Evolutionary conservation across 2,888 invertebrate genomes (phyloP), one percentile per base, ranked within the genome.

Genomic region (Torymus auratus): DNA sequence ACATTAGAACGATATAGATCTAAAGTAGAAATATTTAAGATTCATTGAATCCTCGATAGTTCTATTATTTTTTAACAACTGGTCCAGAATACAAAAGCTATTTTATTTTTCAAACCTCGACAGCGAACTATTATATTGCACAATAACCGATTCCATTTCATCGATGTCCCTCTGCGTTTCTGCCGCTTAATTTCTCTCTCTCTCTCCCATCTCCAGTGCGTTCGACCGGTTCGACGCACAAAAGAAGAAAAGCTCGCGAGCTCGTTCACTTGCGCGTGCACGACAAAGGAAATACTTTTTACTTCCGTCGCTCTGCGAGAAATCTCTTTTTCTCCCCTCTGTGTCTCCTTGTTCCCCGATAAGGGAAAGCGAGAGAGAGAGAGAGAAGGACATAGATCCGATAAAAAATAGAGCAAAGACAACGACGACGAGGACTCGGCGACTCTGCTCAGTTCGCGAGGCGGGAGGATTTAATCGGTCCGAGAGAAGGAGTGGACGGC

Each of bases 261-360:
- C 41, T 41, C 41, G 41, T 7, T 41, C 41, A 41, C 41, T 41
- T 41, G 41, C 41, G 41, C 41, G 41, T 41, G 5, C 41, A 55
- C 73, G 64, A 73, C 73, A 73, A 73, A 73, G 64, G 64, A 56
- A 73, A 73, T 64, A 41, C 81, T 80, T 80, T 78, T 70, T 71
- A 78, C 70, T 80, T 71, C 71, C 71, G 71, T 61, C 61, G 52
- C 28, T 52, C 71, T 69, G 13, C 69, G 41, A 56, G 69, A 69
- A 56, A 15, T 56, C 15, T 41, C 53, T 28, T 20, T 23, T 69
- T 50, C 52, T 28, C 4, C 12, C 20, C 50, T 28, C 60, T 17
- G 17, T 10, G n/a, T 17, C 3, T 52, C n/a, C n/a, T 60, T 67
- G n/a, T 28, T 55, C 41, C 73, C 56, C 64, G 73, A 73, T 73